Conservation (phyloP, 2,797 vertebrate species). For the Cossypha niveicapilla region DNA sequence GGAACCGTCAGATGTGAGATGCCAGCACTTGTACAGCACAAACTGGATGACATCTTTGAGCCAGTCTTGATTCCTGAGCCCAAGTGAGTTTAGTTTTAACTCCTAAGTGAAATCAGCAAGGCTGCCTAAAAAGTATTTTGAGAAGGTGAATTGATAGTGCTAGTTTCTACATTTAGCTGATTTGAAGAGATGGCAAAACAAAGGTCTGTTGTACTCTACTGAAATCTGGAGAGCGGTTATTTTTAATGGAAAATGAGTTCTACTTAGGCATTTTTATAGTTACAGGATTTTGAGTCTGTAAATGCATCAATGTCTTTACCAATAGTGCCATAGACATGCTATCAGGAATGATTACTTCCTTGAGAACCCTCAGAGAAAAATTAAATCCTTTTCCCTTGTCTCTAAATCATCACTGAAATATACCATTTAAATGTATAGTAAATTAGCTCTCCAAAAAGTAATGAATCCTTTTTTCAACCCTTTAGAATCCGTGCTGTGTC, state of each 20-base stretch:
- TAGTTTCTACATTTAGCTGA: not conserved
- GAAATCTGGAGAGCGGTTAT: not conserved
- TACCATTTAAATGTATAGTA: not conserved
- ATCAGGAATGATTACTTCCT: not conserved
- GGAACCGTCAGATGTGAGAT: slow-evolving; percentile 86
- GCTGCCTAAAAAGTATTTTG: not conserved
- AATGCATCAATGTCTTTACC: not conserved
- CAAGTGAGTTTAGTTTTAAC: slow-evolving; percentile 79
- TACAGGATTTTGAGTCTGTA: not conserved
- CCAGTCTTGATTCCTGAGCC: slow-evolving; percentile 94
- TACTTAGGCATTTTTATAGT: not conserved
- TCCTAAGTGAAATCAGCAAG: not conserved
- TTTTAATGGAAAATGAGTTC: not conserved
- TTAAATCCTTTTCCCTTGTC: not conserved
- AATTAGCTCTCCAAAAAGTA: not conserved
- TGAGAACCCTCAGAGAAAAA: not conserved
- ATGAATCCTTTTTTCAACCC: not conserved
- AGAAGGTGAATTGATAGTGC: not conserved
- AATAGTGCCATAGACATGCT: not conserved
- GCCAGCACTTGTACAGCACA: slow-evolving; percentile 95
- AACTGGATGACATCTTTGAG: slow-evolving; percentile 95
- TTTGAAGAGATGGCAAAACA: not conserved
- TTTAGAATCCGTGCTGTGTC: slow-evolving; percentile 89
- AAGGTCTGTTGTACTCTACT: not conserved
- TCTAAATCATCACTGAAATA: not conserved